Conservation (phyloP, 2,113 vertebrate genomes). For the Mesocricetus auratus region DNA sequence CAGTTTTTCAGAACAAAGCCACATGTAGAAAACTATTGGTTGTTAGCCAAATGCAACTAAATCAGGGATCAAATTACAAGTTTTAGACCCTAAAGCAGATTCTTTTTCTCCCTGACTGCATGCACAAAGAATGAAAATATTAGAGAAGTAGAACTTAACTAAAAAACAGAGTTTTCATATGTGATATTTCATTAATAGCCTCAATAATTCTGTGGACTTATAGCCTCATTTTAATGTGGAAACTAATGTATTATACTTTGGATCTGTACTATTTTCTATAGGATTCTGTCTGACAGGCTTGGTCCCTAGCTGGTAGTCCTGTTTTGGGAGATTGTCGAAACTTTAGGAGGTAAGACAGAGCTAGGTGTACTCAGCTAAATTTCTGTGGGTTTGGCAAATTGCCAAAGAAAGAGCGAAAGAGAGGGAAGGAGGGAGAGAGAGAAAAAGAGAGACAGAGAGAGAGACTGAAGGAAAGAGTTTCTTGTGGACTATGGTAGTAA, state of each 20-base stretch:
- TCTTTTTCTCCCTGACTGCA: neutral
- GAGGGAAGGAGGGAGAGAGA: no score
- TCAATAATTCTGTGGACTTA: neutral
- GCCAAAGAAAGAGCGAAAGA: no score
- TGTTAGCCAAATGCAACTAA: neutral
- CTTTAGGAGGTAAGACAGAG: neutral
- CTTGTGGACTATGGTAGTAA: neutral
- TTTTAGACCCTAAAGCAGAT: neutral
- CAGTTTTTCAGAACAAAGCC: neutral
- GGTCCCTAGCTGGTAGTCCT: neutral
- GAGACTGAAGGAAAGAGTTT: neutral
- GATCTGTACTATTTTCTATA: neutral
- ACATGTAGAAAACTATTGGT: neutral
- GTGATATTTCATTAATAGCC: neutral
- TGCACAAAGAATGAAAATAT: neutral
- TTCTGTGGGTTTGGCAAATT: neutral
- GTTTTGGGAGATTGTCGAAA: neutral
- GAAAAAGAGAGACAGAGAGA: no score
- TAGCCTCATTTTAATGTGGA: conserved; percentile 12
- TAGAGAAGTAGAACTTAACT: neutral
- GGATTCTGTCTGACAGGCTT: neutral
- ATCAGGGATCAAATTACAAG: neutral
- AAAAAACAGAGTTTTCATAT: neutral
- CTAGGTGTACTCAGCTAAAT: neutral
- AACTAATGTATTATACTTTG: neutral